Percentiles rank a stretch among this genome's conserved stretches.
Evolutionary conservation across 2,888 invertebrate genomes (phyloP).

Genomic region (Silvanus unidentatus): DNA sequence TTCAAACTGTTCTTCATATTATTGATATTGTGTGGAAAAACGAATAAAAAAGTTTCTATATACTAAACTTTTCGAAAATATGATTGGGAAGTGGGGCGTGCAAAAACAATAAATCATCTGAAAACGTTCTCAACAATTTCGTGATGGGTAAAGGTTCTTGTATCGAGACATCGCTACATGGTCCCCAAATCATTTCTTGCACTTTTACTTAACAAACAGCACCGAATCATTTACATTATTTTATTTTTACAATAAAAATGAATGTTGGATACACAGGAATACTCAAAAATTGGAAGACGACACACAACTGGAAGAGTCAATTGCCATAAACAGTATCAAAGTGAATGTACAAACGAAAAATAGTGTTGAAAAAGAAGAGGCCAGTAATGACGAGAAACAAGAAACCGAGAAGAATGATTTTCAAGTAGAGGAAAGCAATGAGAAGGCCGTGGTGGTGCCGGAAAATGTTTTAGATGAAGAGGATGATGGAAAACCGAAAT

Average conservation of each 20-base stretch:
- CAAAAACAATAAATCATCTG: slow-evolving; percentile 25
- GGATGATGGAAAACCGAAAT: slow-evolving; percentile 12
- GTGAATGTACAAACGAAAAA: slow-evolving; percentile 18
- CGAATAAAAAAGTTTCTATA: too few species aligned
- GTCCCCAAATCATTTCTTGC: slow-evolving; percentile 10
- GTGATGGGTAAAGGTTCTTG: slow-evolving; percentile 26
- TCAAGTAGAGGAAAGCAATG: too few species aligned
- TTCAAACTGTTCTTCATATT: too few species aligned
- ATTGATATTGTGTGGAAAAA: too few species aligned
- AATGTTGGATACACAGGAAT: too few species aligned
- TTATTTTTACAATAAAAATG: background rate
- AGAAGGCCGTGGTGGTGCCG: too few species aligned
- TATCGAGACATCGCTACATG: slow-evolving; percentile 28
- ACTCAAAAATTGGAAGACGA: background rate
- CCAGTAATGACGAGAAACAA: slow-evolving; percentile 10
- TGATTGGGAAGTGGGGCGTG: slow-evolving; percentile 19
- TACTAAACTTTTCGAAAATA: slow-evolving; percentile 8
- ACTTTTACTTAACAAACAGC: slow-evolving; percentile 6
- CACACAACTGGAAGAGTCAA: background rate
- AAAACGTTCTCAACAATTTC: slow-evolving; percentile 25
- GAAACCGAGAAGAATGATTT: slow-evolving; percentile 6
- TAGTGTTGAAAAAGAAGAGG: slow-evolving; percentile 6
- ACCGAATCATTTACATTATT: too few species aligned
- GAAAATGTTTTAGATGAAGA: background rate
- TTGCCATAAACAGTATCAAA: slow-evolving; percentile 9